Evolutionary conservation across 2,888 invertebrate species (phyloP).

Genomic region (Clusia tigrina): DNA sequence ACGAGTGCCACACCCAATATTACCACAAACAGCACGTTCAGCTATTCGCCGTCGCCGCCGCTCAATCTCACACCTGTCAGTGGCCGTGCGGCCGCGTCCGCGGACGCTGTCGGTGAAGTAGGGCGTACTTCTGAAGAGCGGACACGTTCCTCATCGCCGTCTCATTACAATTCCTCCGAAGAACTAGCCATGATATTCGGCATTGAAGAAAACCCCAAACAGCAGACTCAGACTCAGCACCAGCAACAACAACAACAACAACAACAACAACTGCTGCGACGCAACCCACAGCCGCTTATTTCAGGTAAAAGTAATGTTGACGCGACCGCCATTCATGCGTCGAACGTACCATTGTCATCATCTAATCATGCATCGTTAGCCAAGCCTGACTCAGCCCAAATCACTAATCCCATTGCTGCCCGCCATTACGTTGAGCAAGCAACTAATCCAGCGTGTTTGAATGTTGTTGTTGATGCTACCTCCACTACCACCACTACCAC

Average conservation of each 20-base stretch:
- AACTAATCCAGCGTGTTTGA: conserved; percentile 27
- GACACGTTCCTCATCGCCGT: conserved; percentile 59
- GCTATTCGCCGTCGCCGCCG: conserved; percentile 57
- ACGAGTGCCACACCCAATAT: conserved; percentile 57
- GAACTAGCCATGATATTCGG: conserved; percentile 73
- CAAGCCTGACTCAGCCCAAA: conserved; percentile 33
- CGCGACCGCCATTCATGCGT: conserved; percentile 27
- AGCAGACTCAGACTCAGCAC: conserved; percentile 30
- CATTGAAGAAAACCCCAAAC: conserved; percentile 55
- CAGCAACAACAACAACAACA: conserved; percentile 39
- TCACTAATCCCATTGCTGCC: conserved; percentile 48
- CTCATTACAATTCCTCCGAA: conserved; percentile 73
- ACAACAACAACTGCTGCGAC: conserved; percentile 9
- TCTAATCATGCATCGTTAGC: conserved; percentile 38
- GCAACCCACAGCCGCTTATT: conserved; percentile 10
- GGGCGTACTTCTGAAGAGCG: conserved; percentile 29
- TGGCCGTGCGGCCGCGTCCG: conserved; percentile 31
- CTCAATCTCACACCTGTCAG: conserved; percentile 54
- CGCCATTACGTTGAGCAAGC: conserved; percentile 20
- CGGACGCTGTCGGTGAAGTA: conserved; percentile 21
- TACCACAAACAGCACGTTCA: conserved; percentile 50
- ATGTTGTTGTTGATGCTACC: conserved; percentile 33
- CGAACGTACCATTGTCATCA: conserved; percentile 31
- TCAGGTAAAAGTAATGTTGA: conserved; percentile 38
- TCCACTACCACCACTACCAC: conserved; percentile 36